Evolutionary conservation across 2,113 vertebrate genomes (phyloP).

Genomic region (Pelmatolapia mariae): DNA sequence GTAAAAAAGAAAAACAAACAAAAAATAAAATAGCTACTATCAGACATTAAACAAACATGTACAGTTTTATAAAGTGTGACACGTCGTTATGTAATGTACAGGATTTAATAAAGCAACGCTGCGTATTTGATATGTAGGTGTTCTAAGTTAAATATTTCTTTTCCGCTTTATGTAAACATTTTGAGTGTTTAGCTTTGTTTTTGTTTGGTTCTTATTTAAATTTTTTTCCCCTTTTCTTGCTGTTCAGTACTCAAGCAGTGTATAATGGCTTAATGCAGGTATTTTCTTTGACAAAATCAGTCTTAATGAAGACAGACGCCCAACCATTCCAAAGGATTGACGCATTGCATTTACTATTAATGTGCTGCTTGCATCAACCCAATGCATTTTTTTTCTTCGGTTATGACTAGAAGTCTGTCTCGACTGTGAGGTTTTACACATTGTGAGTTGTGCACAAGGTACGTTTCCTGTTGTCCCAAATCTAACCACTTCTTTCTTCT

Average conservation of each 20-base stretch:
- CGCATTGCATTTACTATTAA: conserved; percentile 64
- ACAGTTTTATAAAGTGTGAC: conserved; percentile 73
- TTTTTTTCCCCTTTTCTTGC: conserved; percentile 24
- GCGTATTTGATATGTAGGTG: conserved; percentile 49
- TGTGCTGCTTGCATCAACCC: conserved; percentile 70
- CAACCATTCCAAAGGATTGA: conserved; percentile 77
- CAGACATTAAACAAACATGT: conserved; percentile 66
- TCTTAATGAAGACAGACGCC: conserved; percentile 53
- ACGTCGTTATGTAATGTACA: conserved; percentile 69
- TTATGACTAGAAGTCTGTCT: conserved; percentile 53
- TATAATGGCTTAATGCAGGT: conserved; percentile 58
- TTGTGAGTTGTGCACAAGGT: conserved; percentile 69
- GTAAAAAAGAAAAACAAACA: conserved; percentile 5
- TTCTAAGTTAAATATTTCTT: conserved; percentile 52
- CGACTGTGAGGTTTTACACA: conserved; percentile 63
- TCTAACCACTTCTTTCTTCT: background rate
- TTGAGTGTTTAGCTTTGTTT: conserved; percentile 52
- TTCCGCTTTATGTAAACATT: conserved; percentile 57
- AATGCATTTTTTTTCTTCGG: conserved; percentile 64
- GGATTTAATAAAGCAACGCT: conserved; percentile 56
- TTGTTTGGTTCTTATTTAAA: conserved; percentile 53
- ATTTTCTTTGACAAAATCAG: conserved; percentile 42
- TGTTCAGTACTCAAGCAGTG: conserved; percentile 61
- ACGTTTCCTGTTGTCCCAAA: conserved; percentile 54
- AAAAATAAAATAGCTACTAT: conserved; percentile 24